phyloP scores from a whole-genome alignment of 2,888 invertebrate genomes.

The Drosophila stalkeri region DNA sequence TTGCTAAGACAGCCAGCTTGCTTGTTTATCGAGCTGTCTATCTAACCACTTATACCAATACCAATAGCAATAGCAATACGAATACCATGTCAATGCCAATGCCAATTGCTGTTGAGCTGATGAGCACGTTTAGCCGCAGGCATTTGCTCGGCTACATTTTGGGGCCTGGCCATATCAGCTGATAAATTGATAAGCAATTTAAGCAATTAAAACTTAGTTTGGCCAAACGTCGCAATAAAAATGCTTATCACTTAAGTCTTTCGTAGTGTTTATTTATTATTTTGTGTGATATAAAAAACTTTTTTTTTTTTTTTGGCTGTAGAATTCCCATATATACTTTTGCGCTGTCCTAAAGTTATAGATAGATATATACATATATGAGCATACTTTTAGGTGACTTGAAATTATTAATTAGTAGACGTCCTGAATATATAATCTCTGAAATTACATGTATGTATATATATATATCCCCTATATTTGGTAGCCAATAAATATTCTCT shows the following conservation, averaged over 20 bases:
- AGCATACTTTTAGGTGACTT: too few relatives aligned
- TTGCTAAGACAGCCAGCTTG: conserved; percentile 11
- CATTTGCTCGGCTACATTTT: conserved; percentile 10
- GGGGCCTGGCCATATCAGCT: conserved; percentile 32
- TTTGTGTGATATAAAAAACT: too few relatives aligned
- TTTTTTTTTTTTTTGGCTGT: too few relatives aligned
- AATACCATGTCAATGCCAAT: not conserved
- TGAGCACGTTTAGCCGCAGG: conserved; percentile 12
- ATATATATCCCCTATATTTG: too few relatives aligned
- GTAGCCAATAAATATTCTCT: too few relatives aligned
- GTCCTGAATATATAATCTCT: too few relatives aligned
- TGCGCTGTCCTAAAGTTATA: not conserved
- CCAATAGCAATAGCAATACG: not conserved
- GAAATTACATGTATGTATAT: too few relatives aligned
- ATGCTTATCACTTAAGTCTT: conserved; percentile 23
- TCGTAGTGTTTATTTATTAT: not conserved
- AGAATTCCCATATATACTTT: not conserved
- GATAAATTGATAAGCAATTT: conserved; percentile 27
- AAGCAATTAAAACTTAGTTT: conserved; percentile 20
- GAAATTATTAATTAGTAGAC: too few relatives aligned
- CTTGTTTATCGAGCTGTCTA: conserved; percentile 19
- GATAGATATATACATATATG: not conserved
- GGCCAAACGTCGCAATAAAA: conserved; percentile 17
- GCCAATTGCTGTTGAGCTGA: conserved; percentile 19
- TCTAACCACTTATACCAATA: not conserved